These are phyloP conservation scores for Sesia apiformis DNA, from an alignment of 2,888 invertebrate species.

Conservation along the genomic window DNA sequence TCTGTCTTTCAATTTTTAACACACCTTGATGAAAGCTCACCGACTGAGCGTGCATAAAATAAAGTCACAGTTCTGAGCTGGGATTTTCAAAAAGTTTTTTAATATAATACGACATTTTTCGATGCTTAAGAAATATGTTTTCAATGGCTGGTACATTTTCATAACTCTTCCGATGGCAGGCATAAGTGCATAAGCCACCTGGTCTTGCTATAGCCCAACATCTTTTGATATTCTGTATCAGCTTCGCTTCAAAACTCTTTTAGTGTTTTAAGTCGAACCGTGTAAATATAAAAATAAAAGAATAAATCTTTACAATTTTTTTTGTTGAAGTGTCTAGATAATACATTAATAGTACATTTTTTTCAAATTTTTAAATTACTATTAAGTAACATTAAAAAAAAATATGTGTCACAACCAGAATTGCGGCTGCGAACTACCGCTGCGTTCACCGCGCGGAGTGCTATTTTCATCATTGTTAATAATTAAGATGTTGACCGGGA, in stretches of 20 bases:
- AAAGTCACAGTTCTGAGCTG: slow-evolving; percentile 21
- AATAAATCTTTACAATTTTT: slow-evolving; percentile 18
- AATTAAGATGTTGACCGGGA: too few species aligned
- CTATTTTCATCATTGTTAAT: too few species aligned
- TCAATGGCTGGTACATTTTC: slow-evolving; percentile 26
- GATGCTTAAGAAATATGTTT: slow-evolving; percentile 23
- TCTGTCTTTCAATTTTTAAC: slow-evolving; percentile 12
- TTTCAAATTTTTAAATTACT: too few species aligned
- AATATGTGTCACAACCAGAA: too few species aligned
- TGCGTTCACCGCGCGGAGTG: too few species aligned
- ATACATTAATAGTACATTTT: too few species aligned
- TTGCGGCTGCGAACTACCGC: too few species aligned
- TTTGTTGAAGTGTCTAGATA: too few species aligned
- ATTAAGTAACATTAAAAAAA: too few species aligned
- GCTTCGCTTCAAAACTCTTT: slow-evolving; percentile 14
- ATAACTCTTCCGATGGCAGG: slow-evolving; percentile 14
- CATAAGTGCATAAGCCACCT: slow-evolving; percentile 2
- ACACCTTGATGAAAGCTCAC: slow-evolving; percentile 17
- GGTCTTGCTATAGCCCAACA: slow-evolving; percentile 5
- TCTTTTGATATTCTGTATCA: slow-evolving; percentile 7
- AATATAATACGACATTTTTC: slow-evolving; percentile 19
- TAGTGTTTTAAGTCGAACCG: slow-evolving; percentile 15
- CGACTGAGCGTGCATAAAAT: slow-evolving; percentile 14
- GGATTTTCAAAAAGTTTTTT: slow-evolving; percentile 22
- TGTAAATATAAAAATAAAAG: slow-evolving; percentile 18